A percentile compares a stretch with the other conserved stretches of the same genome.
These are phyloP conservation scores for Ochropacha duplaris DNA, from an alignment of 2,888 invertebrate genomes.

Conservation along the genomic window DNA sequence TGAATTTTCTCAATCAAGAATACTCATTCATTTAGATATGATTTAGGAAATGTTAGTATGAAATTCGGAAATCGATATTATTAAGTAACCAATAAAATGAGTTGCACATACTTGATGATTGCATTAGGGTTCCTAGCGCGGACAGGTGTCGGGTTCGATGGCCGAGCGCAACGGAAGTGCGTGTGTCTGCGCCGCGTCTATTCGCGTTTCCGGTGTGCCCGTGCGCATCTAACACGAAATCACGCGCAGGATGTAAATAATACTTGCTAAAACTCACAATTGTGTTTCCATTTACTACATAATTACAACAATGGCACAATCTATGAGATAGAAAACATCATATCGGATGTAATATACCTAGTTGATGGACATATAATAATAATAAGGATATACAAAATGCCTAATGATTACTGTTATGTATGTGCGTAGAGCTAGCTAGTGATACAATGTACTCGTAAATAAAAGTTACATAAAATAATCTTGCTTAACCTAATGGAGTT, in stretches of 20 bases:
- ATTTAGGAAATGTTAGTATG: not conserved
- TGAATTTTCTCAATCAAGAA: too few species aligned
- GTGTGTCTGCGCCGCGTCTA: constrained; percentile 80
- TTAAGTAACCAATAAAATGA: constrained; percentile 5
- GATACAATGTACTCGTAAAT: too few species aligned
- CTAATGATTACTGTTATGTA: too few species aligned
- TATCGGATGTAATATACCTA: too few species aligned
- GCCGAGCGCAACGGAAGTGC: constrained; percentile 72
- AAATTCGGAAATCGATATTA: not conserved
- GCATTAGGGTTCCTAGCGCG: constrained; percentile 42
- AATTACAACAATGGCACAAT: not conserved
- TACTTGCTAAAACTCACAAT: constrained; percentile 32
- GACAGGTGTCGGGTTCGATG: constrained; percentile 74
- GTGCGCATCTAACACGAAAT: constrained; percentile 56
- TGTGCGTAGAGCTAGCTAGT: too few species aligned
- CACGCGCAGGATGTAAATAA: constrained; percentile 38
- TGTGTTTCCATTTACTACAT: constrained; percentile 12
- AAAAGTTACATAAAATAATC: too few species aligned
- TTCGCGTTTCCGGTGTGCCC: constrained; percentile 74
- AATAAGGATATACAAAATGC: too few species aligned
- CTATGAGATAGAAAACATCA: not conserved
- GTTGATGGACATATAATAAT: too few species aligned
- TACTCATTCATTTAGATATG: too few species aligned
- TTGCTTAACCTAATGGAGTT: too few species aligned
- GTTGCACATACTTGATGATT: constrained; percentile 17